phyloP scores from a whole-genome alignment of 2,113 vertebrate species.

The Mormoops blainvillei region DNA sequence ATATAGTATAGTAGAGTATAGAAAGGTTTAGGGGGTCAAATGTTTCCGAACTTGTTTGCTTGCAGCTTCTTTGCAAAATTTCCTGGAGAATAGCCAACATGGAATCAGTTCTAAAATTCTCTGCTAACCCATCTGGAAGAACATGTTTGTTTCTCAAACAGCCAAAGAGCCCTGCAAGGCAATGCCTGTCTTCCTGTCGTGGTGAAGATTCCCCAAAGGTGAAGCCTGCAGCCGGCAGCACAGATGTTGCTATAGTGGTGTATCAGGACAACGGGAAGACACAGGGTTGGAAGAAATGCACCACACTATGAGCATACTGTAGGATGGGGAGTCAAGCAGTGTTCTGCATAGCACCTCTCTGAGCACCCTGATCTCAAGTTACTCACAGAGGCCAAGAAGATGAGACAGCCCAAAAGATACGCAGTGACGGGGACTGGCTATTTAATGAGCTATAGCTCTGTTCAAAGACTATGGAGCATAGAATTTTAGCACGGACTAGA shows the following conservation, averaged over 20 bases:
- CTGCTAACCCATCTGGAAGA: conserved; percentile 14
- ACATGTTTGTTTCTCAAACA: background rate
- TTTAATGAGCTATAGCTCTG: background rate
- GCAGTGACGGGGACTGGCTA: background rate
- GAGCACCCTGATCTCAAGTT: background rate
- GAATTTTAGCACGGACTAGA: background rate
- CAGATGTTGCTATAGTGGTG: background rate
- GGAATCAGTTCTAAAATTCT: conserved; percentile 28
- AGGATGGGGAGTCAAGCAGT: background rate
- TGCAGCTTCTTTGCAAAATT: background rate
- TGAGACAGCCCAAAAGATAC: background rate
- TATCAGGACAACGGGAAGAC: background rate
- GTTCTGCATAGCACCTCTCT: background rate
- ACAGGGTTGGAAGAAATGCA: background rate
- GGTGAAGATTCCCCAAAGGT: conserved; percentile 24
- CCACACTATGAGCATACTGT: background rate
- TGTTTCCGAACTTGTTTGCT: background rate
- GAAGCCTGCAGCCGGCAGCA: conserved; percentile 17
- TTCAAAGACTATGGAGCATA: background rate
- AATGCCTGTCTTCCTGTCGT: background rate
- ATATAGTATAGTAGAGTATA: background rate
- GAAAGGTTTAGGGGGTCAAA: background rate
- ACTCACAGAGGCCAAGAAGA: background rate
- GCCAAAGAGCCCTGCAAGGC: conserved; percentile 1
- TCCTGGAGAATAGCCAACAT: background rate